Conservation (phyloP, 2,888 invertebrate genomes). For the Sinotaia quadrata region DNA sequence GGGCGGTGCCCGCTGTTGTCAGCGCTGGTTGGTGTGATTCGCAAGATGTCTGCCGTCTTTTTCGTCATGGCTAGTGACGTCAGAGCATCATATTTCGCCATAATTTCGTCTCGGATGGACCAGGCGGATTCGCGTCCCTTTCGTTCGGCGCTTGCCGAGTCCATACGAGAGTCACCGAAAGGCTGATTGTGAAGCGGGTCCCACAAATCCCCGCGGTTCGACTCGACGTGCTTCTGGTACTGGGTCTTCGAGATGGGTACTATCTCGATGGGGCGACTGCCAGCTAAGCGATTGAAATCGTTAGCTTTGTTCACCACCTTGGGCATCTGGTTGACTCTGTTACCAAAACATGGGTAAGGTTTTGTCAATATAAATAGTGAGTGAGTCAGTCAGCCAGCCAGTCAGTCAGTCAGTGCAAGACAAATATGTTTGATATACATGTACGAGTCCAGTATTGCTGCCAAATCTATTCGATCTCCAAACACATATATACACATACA, state of each 20-base stretch:
- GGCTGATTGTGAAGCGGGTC: slow-evolving; percentile 25
- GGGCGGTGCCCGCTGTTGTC: slow-evolving; percentile 12
- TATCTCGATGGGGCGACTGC: slow-evolving; percentile 18
- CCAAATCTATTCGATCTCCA: too few species aligned
- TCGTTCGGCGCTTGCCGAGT: not conserved
- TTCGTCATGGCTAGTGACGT: slow-evolving; percentile 29
- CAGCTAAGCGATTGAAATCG: slow-evolving; percentile 4
- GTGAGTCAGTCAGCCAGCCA: too few species aligned
- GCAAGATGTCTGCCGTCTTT: slow-evolving; percentile 26
- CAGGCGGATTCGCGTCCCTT: slow-evolving; percentile 9
- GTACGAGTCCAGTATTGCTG: too few species aligned
- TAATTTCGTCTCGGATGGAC: slow-evolving; percentile 27
- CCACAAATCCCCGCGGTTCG: not conserved
- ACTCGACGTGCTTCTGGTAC: slow-evolving; percentile 25
- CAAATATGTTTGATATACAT: too few species aligned
- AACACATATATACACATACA: too few species aligned
- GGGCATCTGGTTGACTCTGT: not conserved
- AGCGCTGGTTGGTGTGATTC: not conserved
- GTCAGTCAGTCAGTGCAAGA: too few species aligned
- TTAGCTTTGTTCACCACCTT: not conserved
- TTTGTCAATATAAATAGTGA: too few species aligned
- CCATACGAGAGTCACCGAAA: slow-evolving; percentile 15
- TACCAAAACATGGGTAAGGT: too few species aligned
- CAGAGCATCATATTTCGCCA: slow-evolving; percentile 29
- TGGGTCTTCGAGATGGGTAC: slow-evolving; percentile 25